Evolutionary conservation across 1,140 invertebrate genomes (phyloP).

Genomic region (Caenorhabditis tropicalis): DNA sequence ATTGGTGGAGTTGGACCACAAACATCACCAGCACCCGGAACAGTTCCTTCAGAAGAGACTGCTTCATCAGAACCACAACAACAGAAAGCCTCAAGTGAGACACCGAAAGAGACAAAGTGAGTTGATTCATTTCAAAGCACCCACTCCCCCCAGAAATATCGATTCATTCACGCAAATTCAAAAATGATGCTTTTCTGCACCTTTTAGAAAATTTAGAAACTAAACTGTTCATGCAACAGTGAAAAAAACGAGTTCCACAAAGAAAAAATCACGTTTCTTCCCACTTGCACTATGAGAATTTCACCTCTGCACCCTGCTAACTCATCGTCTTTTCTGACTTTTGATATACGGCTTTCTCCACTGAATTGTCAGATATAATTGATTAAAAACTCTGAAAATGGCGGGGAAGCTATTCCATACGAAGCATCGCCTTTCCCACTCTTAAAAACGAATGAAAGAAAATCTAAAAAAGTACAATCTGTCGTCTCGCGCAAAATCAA

Average conservation of each 20-base stretch:
- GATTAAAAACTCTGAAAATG: background rate
- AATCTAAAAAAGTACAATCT: background rate
- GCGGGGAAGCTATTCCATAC: background rate
- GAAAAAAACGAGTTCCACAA: too few relatives aligned
- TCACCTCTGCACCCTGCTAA: too few relatives aligned
- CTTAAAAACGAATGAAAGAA: too few relatives aligned
- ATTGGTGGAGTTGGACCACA: constrained; percentile 45
- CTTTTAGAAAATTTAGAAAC: background rate
- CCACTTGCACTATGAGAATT: background rate
- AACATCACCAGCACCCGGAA: background rate
- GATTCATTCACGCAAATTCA: background rate
- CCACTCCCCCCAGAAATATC: background rate
- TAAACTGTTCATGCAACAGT: background rate
- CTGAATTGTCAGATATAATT: too few relatives aligned
- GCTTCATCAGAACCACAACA: constrained; percentile 8
- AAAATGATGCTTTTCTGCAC: background rate
- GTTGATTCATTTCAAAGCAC: background rate
- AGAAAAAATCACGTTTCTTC: too few relatives aligned
- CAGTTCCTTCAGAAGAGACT: background rate
- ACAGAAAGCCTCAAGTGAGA: constrained; percentile 11
- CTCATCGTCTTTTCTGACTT: too few relatives aligned
- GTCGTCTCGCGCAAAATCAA: background rate
- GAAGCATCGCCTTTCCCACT: too few relatives aligned
- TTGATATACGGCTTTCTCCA: too few relatives aligned
- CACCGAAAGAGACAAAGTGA: constrained; percentile 44